phyloP scores from a whole-genome alignment of 2,797 vertebrate genomes.

The Acropternis orthonyx region DNA sequence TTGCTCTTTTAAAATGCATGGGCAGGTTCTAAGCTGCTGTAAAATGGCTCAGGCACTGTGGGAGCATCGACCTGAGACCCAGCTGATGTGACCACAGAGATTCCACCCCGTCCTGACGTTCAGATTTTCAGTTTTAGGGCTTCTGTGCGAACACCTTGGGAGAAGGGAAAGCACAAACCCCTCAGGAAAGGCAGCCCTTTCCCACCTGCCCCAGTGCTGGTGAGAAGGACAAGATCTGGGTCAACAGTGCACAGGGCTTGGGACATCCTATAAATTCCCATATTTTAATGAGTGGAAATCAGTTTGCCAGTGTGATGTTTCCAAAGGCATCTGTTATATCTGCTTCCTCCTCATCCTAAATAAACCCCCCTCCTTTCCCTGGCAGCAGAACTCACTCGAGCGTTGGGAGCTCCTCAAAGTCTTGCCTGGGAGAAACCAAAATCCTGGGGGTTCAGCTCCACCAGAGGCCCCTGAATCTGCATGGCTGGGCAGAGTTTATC shows the following conservation, averaged over 20 bases:
- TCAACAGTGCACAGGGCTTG: rapidly evolving
- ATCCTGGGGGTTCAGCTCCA: neutral
- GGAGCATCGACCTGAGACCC: neutral
- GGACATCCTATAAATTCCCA: neutral
- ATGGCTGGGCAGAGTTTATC: neutral
- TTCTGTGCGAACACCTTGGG: neutral
- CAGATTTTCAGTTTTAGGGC: neutral
- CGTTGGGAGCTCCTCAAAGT: neutral
- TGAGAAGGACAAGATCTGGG: neutral
- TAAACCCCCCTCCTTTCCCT: neutral
- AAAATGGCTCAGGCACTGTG: neutral
- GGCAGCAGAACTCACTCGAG: neutral
- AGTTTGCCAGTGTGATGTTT: neutral
- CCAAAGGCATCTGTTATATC: neutral
- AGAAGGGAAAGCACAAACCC: neutral
- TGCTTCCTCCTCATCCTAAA: neutral
- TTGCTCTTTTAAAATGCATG: neutral
- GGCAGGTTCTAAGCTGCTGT: neutral
- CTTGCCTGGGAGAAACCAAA: neutral
- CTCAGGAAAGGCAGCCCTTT: neutral
- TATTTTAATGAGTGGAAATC: neutral
- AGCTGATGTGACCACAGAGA: neutral
- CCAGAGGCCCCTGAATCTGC: neutral
- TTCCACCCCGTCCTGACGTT: neutral
- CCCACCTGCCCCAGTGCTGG: neutral